Percentiles rank a stretch among this genome's conserved stretches.
Conservation (phyloP, 2,888 invertebrate species). For the Oligia fasciuncula region DNA sequence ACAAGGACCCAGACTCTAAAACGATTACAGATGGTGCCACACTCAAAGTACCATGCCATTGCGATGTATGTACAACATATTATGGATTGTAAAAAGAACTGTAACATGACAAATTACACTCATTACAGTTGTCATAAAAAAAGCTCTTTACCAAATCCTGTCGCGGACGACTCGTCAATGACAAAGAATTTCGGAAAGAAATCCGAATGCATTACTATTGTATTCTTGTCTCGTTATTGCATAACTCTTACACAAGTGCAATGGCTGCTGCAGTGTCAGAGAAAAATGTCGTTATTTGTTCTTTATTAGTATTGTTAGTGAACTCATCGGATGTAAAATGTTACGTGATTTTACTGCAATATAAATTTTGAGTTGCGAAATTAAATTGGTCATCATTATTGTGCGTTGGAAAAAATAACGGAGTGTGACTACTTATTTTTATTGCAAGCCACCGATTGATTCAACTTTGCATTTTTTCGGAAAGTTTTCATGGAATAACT, state of each 20-base stretch:
- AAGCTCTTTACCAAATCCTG: constrained; percentile 7
- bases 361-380: constrained; percentile 21
- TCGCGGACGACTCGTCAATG: constrained; percentile 43
- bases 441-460: background rate
- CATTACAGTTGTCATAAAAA: constrained; percentile 23
- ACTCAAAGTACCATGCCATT: background rate
- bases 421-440: background rate
- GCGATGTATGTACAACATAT: background rate
- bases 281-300: constrained; percentile 21
- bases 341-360: constrained; percentile 41
- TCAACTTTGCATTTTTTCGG: background rate
- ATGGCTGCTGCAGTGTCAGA: constrained; percentile 34
- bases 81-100: background rate
- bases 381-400: constrained; percentile 33
- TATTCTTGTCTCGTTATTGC: constrained; percentile 43
- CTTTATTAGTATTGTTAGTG: constrained; percentile 35
- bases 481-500: background rate
- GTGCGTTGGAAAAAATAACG: constrained; percentile 7
- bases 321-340: constrained; percentile 27
- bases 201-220: constrained; percentile 32
- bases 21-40: constrained; percentile 4
- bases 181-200: constrained; percentile 51
- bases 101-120: constrained; percentile 24
- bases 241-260: constrained; percentile 46
- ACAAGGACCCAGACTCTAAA: background rate